These are phyloP conservation scores for Adela reaumurella DNA, from an alignment of 2,888 invertebrate species.

Conservation along the genomic window DNA sequence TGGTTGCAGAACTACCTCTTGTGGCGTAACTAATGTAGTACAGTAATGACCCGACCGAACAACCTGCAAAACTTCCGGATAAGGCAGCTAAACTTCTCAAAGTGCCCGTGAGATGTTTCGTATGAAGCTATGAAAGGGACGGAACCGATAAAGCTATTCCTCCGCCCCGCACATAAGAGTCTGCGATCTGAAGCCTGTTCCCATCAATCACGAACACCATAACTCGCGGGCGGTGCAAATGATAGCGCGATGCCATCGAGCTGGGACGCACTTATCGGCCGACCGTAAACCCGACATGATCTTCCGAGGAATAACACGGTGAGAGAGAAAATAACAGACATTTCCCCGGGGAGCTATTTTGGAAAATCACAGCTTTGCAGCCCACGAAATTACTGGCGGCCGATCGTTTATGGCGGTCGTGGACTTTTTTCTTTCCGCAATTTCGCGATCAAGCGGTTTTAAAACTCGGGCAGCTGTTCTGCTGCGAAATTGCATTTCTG, in stretches of 20 bases:
- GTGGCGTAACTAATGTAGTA: no score
- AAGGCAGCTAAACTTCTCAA: no score
- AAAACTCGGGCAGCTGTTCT: neutral
- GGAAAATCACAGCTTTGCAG: conserved; percentile 36
- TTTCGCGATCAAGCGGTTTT: neutral
- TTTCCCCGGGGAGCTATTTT: conserved; percentile 35
- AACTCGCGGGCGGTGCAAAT: neutral
- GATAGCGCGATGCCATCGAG: neutral
- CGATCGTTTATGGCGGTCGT: neutral
- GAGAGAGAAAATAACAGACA: conserved; percentile 23
- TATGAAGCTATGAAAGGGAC: no score
- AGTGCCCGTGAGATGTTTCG: no score
- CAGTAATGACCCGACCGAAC: no score
- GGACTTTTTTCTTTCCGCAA: neutral
- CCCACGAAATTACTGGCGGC: conserved; percentile 32
- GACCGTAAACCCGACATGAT: neutral
- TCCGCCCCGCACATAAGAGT: neutral
- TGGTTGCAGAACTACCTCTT: no score
- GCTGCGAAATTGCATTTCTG: neutral
- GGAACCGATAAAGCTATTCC: neutral
- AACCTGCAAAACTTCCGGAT: no score
- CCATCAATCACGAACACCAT: neutral
- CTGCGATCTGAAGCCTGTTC: neutral
- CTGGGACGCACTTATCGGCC: neutral
- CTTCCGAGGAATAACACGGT: conserved; percentile 1